Evolutionary conservation across 2,888 invertebrate species (phyloP).

Genomic region (Papilio elwesi): DNA sequence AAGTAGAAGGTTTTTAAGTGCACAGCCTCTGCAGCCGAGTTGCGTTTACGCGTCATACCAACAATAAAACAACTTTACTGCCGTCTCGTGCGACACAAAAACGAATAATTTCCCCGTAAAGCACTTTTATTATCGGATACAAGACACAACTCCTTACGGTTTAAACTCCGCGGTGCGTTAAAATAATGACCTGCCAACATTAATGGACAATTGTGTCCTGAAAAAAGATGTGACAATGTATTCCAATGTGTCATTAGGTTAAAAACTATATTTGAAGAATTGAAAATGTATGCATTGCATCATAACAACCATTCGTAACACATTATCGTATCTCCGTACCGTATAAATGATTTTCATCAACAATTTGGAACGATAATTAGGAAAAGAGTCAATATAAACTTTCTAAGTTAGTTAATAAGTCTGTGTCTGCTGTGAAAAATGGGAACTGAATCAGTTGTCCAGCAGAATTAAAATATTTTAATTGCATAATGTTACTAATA

Average conservation of each 20-base stretch:
- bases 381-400: too few species aligned
- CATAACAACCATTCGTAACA: background rate
- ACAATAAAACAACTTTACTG: constrained; percentile 69
- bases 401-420: too few species aligned
- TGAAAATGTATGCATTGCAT: background rate
- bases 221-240: background rate
- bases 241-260: background rate
- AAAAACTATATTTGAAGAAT: background rate
- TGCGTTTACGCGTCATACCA: constrained; percentile 58
- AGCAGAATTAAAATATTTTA: too few species aligned
- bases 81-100: constrained; percentile 56
- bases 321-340: too few species aligned
- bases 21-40: constrained; percentile 56
- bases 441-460: too few species aligned
- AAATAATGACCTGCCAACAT: constrained; percentile 3
- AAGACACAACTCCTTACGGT: constrained; percentile 61
- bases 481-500: background rate
- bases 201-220: background rate
- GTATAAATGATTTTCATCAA: too few species aligned
- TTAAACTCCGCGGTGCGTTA: constrained; percentile 47
- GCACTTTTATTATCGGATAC: constrained; percentile 65
- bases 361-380: too few species aligned
- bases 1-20: constrained; percentile 65
- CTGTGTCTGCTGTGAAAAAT: too few species aligned
- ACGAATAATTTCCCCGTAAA: constrained; percentile 72